phyloP scores from a whole-genome alignment of 64 coral and sea anemone species.

The Hydrozoanthus tunicans region DNA sequence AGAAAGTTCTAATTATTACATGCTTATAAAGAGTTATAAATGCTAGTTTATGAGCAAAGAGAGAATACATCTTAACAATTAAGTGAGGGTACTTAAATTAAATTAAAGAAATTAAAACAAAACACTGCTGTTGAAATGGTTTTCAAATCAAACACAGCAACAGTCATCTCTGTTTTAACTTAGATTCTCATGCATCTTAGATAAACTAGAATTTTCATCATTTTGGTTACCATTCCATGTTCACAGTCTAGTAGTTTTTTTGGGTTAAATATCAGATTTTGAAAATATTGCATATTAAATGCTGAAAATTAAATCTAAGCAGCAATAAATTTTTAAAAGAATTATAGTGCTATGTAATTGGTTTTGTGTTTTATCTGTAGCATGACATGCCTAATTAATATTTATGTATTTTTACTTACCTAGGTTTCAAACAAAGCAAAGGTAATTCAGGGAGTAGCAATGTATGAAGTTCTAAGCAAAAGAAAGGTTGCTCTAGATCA shows the following conservation, averaged over 20 bases:
- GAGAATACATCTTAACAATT: constrained; percentile 29
- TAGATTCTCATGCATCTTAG: constrained; percentile 15
- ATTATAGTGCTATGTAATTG: not conserved
- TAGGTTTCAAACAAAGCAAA: constrained; percentile 49
- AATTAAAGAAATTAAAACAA: not conserved
- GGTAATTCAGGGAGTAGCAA: not conserved
- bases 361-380: constrained; percentile 5
- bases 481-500: constrained; percentile 32
- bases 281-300: not conserved
- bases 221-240: constrained; percentile 23
- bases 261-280: not conserved
- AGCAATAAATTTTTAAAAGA: constrained; percentile 22
- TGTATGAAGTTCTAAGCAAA: constrained; percentile 25
- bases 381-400: constrained; percentile 9
- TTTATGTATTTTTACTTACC: constrained; percentile 20
- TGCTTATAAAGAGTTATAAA: not conserved
- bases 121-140: not conserved
- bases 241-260: constrained; percentile 26
- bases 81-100: not conserved
- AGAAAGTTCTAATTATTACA: not conserved
- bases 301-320: constrained; percentile 20
- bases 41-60: not conserved
- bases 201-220: constrained; percentile 18
- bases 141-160: not conserved
- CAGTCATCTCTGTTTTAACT: not conserved